These are phyloP conservation scores for Drosophila sordidula DNA, from an alignment of 2,888 invertebrate species.

Conservation along the genomic window DNA sequence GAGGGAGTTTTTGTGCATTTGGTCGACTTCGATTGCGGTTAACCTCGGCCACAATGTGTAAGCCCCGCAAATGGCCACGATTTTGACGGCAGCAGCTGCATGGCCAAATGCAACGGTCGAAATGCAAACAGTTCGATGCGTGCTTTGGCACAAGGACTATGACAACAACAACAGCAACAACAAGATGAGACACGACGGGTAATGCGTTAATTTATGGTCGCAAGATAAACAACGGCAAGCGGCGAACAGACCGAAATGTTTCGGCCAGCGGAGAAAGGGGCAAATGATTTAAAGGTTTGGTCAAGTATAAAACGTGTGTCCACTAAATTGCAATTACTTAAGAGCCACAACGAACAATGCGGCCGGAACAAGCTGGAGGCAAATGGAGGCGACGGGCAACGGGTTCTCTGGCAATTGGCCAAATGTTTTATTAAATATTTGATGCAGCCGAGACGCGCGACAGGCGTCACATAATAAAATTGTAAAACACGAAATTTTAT, in stretches of 20 bases:
- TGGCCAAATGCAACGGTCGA: constrained; percentile 68
- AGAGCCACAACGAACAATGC: constrained; percentile 51
- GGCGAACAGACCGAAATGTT: constrained; percentile 28
- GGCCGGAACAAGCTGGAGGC: not conserved
- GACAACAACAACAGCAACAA: constrained; percentile 28
- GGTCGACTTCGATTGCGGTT: constrained; percentile 67
- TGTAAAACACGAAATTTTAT: constrained; percentile 82
- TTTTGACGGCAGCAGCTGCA: constrained; percentile 75
- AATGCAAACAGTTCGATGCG: constrained; percentile 77
- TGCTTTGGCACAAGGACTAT: constrained; percentile 57
- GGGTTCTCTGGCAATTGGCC: constrained; percentile 8
- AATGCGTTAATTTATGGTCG: constrained; percentile 78
- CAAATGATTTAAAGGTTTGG: constrained; percentile 66
- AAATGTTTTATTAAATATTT: constrained; percentile 68
- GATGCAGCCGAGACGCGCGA: constrained; percentile 49
- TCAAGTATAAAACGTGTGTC: constrained; percentile 65
- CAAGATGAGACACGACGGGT: constrained; percentile 29
- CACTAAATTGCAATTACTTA: constrained; percentile 80
- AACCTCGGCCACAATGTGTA: constrained; percentile 59
- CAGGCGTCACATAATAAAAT: constrained; percentile 81
- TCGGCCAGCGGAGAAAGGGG: constrained; percentile 2
- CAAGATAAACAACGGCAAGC: constrained; percentile 68
- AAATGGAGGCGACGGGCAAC: not conserved
- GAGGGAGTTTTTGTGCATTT: constrained; percentile 33
- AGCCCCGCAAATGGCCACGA: constrained; percentile 65